Conservation (phyloP, 35 echinoderm and acorn worm genomes). For the Lytechinus variegatus region DNA sequence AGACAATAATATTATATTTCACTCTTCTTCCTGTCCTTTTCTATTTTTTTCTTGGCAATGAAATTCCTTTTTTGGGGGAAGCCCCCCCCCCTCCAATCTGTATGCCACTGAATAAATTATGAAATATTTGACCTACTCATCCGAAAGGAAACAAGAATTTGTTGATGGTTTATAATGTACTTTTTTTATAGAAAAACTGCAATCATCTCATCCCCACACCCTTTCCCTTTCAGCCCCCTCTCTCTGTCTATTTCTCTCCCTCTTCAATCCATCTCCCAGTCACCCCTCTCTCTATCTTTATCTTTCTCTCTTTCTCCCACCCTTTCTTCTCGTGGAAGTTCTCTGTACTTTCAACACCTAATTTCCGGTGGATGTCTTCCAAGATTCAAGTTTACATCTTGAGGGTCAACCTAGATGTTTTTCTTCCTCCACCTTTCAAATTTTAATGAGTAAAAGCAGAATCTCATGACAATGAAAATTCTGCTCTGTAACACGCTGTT, state of each 20-base stretch:
- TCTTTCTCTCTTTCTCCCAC: neutral
- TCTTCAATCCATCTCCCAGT: neutral
- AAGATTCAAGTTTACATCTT: neutral
- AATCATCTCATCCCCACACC: neutral
- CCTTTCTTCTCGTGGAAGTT: neutral
- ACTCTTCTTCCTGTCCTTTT: too few species aligned
- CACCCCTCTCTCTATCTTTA: neutral
- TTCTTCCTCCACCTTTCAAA: neutral
- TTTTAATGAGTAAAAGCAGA: neutral
- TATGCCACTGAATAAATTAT: too few species aligned
- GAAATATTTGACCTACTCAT: too few species aligned
- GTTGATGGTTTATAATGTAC: neutral
- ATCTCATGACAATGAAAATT: too few species aligned
- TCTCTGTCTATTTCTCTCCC: neutral
- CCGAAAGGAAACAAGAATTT: neutral
- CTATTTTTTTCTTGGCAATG: too few species aligned
- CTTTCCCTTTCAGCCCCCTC: too few species aligned
- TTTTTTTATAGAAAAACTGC: neutral
- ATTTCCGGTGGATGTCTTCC: neutral
- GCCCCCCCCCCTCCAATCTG: too few species aligned
- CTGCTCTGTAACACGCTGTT: too few species aligned
- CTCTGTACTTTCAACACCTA: conserved; percentile 2
- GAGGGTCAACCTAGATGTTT: neutral
- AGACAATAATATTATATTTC: too few species aligned
- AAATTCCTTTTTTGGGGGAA: too few species aligned